Conservation (phyloP, 2,113 vertebrate species). For the Elephantulus edwardii region DNA sequence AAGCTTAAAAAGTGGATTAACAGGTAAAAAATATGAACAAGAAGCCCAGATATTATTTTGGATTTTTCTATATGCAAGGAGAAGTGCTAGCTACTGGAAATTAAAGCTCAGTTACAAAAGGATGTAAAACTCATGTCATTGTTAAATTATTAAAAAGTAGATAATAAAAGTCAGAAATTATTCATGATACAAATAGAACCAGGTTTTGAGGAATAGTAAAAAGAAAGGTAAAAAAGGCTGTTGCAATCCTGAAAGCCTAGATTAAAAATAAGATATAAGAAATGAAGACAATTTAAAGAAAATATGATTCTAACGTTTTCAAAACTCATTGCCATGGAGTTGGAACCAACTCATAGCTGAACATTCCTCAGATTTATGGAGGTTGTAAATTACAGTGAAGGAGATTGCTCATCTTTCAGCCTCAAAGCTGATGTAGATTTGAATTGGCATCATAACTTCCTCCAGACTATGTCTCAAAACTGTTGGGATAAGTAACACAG, state of each 20-base stretch:
- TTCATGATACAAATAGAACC: neutral
- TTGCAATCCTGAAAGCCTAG: neutral
- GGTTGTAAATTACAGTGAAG: too few species aligned
- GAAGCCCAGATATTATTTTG: neutral
- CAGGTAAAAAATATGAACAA: neutral
- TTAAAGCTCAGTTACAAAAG: neutral
- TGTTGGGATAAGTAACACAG: accelerated
- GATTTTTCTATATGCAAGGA: neutral
- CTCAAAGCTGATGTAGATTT: too few species aligned
- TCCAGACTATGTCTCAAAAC: too few species aligned
- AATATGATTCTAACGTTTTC: neutral
- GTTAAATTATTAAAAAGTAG: slow-evolving; percentile 21
- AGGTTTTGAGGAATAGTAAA: neutral
- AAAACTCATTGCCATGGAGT: too few species aligned
- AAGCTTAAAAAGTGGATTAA: neutral
- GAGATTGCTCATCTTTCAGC: too few species aligned
- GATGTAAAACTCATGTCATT: neutral
- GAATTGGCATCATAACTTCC: too few species aligned
- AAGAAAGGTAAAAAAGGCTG: neutral
- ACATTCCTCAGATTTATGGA: too few species aligned
- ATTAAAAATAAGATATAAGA: neutral
- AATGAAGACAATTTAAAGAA: neutral
- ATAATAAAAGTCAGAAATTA: slow-evolving; percentile 1
- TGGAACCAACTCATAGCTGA: too few species aligned
- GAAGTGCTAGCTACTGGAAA: neutral